Conservation (phyloP, 1,140 invertebrate species). For the Tribolium madens region DNA sequence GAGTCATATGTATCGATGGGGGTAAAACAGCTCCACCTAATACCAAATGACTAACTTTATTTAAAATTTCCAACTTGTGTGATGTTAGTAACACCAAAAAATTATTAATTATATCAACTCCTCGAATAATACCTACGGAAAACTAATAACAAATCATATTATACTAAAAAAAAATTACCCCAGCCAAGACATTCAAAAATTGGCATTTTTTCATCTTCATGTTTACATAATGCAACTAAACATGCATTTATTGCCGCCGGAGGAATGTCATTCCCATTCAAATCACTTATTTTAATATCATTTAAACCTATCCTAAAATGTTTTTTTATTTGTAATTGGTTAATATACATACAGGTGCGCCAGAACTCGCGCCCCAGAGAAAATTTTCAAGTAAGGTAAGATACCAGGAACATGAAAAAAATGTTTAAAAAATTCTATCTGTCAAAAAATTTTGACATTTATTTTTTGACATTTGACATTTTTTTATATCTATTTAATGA, state of each 20-base stretch:
- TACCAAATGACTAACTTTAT: slow-evolving; percentile 57
- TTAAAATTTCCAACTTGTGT: slow-evolving; percentile 47
- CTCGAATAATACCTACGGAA: slow-evolving; percentile 61
- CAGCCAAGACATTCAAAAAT: slow-evolving; percentile 56
- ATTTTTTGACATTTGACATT: too few relatives aligned
- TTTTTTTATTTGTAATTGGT: slow-evolving; percentile 24
- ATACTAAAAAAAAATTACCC: slow-evolving; percentile 50
- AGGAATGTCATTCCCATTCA: slow-evolving; percentile 46
- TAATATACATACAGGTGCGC: background rate
- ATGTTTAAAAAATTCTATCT: too few relatives aligned
- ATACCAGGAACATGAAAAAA: too few relatives aligned
- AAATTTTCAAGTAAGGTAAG: too few relatives aligned
- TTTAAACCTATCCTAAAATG: slow-evolving; percentile 57
- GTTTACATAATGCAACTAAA: slow-evolving; percentile 60
- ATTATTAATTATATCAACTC: slow-evolving; percentile 53
- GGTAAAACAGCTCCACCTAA: slow-evolving; percentile 58
- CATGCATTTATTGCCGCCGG: slow-evolving; percentile 59
- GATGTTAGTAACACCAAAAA: slow-evolving; percentile 60
- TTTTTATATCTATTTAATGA: too few relatives aligned
- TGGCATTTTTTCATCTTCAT: background rate
- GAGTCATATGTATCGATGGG: slow-evolving; percentile 59
- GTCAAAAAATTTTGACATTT: too few relatives aligned
- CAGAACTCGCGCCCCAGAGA: too few relatives aligned
- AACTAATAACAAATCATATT: slow-evolving; percentile 19
- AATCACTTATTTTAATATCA: slow-evolving; percentile 54